Percentiles rank a stretch among this genome's conserved stretches.
phyloP scores from a whole-genome alignment of 2,113 vertebrate species.

The Vanacampus margaritifer region DNA sequence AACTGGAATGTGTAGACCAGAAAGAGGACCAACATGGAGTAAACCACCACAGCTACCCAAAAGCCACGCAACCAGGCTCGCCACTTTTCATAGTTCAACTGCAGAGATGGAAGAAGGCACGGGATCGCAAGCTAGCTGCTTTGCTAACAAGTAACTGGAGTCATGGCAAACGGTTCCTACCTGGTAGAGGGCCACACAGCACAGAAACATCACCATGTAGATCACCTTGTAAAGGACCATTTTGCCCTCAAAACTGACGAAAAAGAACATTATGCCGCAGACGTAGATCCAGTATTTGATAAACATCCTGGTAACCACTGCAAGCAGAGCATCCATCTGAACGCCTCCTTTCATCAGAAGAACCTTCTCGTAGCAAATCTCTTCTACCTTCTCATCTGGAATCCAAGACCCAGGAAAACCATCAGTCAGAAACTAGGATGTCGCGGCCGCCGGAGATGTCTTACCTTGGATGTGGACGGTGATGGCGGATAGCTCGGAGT shows the following conservation, averaged over 20 bases:
- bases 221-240: constrained; percentile 98
- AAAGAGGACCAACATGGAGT: constrained; percentile 92
- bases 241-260: constrained; percentile 93
- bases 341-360: constrained; percentile 55
- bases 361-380: constrained; percentile 78
- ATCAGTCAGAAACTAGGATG: not conserved
- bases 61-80: constrained; percentile 88
- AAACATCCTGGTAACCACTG: constrained; percentile 87
- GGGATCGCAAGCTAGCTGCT: too few relatives aligned
- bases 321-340: constrained; percentile 85
- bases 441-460: not conserved
- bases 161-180: constrained; percentile 55
- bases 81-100: constrained; percentile 95
- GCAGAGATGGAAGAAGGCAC: not conserved
- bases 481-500: constrained; percentile 78
- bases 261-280: constrained; percentile 97
- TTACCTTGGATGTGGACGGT: constrained; percentile 82
- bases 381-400: constrained; percentile 46
- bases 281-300: constrained; percentile 98
- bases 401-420: not conserved
- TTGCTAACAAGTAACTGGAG: not conserved
- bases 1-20: constrained; percentile 96
- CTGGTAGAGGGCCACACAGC: constrained; percentile 94
- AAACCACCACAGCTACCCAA: constrained; percentile 95
- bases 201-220: constrained; percentile 96